A percentile compares a stretch with the other conserved stretches of the same genome.
phyloP scores from a whole-genome alignment of 2,888 invertebrate genomes.

The Callosobruchus maculatus region DNA sequence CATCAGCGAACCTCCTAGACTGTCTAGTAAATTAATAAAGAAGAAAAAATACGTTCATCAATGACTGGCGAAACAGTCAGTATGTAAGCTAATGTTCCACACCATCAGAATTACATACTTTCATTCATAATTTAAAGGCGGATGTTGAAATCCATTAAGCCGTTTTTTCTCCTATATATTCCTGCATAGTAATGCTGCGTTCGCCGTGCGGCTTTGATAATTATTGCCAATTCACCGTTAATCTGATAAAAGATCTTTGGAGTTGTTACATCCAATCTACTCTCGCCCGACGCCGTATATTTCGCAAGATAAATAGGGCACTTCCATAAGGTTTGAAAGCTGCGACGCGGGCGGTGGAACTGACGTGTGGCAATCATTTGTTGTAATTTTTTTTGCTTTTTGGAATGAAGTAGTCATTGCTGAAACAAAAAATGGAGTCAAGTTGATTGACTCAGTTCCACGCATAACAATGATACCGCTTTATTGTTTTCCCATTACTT shows the following conservation, averaged over 20 bases:
- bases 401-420: no score
- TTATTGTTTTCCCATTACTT: no score
- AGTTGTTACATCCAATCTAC: not conserved
- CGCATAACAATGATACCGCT: no score
- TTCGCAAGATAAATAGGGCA: not conserved
- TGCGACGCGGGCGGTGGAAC: no score
- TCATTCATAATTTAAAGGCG: conserved; percentile 16
- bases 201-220: conserved; percentile 11
- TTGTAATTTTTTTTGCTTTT: no score
- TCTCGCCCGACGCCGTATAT: not conserved
- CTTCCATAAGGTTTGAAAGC: not conserved
- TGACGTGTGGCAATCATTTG: no score
- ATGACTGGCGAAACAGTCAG: not conserved
- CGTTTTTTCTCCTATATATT: conserved; percentile 3
- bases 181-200: not conserved
- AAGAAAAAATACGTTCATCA: not conserved
- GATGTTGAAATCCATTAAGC: conserved; percentile 13
- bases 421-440: no score
- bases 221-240: conserved; percentile 19
- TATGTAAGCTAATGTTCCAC: not conserved
- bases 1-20: no score
- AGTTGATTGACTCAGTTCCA: no score
- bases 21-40: not conserved
- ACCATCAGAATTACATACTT: conserved; percentile 7
- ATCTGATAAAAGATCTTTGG: conserved; percentile 6